These are phyloP conservation scores for Drosophila lutescens DNA, from an alignment of 2,888 invertebrate species.

Conservation along the genomic window DNA sequence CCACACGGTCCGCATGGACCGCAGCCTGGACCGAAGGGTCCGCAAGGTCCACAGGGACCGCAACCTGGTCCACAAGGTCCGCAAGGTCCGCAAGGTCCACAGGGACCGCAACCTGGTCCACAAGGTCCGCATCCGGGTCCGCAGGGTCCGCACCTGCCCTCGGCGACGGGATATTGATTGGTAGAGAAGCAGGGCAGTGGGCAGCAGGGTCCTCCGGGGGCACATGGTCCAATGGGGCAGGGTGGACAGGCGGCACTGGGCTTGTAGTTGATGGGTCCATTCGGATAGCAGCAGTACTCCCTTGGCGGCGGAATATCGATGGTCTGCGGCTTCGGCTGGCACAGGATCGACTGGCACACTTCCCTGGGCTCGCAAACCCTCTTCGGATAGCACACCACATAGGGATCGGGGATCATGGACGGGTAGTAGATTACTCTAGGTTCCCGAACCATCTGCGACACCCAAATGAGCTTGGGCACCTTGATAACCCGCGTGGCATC, in stretches of 20 bases:
- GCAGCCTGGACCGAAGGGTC: conserved; percentile 17
- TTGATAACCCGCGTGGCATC: conserved; percentile 81
- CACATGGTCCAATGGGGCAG: conserved; percentile 70
- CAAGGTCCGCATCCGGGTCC: conserved; percentile 57
- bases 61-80: conserved; percentile 53
- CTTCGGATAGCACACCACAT: conserved; percentile 82
- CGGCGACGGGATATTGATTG: conserved; percentile 41
- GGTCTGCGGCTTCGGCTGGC: conserved; percentile 82
- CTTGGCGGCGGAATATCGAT: conserved; percentile 81
- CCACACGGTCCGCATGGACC: conserved; percentile 37
- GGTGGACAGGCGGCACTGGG: conserved; percentile 79
- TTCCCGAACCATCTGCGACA: conserved; percentile 81
- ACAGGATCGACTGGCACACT: conserved; percentile 81
- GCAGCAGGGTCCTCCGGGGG: conserved; percentile 67
- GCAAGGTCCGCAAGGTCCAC: conserved; percentile 42
- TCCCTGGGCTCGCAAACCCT: conserved; percentile 81
- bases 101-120: conserved; percentile 57
- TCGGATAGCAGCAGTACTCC: conserved; percentile 82
- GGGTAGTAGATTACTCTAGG: conserved; percentile 82
- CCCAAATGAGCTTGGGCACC: conserved; percentile 81
- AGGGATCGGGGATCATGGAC: conserved; percentile 81
- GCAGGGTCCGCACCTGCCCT: conserved; percentile 63
- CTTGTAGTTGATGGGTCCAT: conserved; percentile 80
- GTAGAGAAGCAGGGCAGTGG: conserved; percentile 39
- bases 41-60: conserved; percentile 39